These are phyloP conservation scores for Amyelois transitella DNA, from an alignment of 1,140 invertebrate species.

Conservation along the genomic window DNA sequence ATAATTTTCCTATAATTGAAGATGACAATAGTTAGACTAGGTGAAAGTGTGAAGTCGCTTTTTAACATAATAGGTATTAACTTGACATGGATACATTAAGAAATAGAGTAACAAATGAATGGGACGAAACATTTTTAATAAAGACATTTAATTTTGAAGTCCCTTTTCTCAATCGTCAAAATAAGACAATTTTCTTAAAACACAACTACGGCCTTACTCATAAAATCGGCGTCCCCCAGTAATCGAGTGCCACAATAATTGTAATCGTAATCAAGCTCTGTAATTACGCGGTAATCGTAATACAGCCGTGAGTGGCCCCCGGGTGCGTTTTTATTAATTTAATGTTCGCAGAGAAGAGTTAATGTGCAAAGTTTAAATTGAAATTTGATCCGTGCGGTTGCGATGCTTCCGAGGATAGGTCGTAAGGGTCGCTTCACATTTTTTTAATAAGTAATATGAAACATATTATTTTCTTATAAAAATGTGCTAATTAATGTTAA, in stretches of 20 bases:
- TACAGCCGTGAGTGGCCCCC: slow-evolving; percentile 36
- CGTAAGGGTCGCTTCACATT: neutral
- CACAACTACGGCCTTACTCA: neutral
- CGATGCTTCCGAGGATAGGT: neutral
- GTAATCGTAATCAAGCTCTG: neutral
- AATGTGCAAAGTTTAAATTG: slow-evolving; percentile 63
- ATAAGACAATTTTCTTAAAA: no score
- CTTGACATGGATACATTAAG: no score
- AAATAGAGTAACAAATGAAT: no score
- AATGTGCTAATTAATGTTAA: no score
- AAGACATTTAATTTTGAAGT: no score
- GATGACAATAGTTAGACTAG: no score
- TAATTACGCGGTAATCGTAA: slow-evolving; percentile 1
- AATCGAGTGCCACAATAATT: neutral
- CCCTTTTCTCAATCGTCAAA: no score
- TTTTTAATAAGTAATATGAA: neutral
- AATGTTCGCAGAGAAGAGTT: slow-evolving; percentile 30
- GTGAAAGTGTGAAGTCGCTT: no score
- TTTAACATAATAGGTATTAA: no score
- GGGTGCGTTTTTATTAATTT: slow-evolving; percentile 51
- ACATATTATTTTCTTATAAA: neutral
- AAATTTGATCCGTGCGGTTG: slow-evolving; percentile 50
- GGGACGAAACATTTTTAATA: no score
- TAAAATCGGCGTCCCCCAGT: neutral
- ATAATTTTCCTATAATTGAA: no score